Base-by-base conservation (phyloP, 2,888 invertebrate species). In the Drosophila parthenogenetica region DNA sequence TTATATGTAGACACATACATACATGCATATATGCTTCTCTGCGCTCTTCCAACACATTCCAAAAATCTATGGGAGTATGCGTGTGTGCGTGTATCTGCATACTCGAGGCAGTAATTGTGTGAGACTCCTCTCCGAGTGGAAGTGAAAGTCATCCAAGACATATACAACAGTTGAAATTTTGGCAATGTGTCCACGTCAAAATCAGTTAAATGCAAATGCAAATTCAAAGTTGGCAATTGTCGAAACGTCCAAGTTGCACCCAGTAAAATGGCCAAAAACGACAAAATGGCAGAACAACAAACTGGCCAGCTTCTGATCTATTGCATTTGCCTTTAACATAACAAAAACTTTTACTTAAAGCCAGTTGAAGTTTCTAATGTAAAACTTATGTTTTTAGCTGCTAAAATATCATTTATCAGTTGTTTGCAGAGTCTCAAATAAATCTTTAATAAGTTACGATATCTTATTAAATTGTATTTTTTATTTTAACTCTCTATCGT, bases 161-260 rank as follows among this genome's bases (percentile, higher is more conserved):
- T 63, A 72, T 64, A 73, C 55, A 66, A 62, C 51, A 69, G 68
- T 68, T 67, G 29, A 65, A 66, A 78, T 79, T 81, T 81, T 51
- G 70, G 80, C 73, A 72, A 81, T 80, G 70, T 81, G 81, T 81
- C 79, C 68, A 75, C 76, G 80, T 80, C 80, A 81, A 71, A 71
- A 72, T 78, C 80, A 81, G 79, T 71, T 69, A 71, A 81, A 81
- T 77, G 82, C 79, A 77, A 70, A 78, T 76, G 82, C 79, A 77
- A 70, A 78, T 76, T 70, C 65, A 77, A 81, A 72, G 70, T 81
- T 79, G 65, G 67, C 67, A 73, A 79, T 69, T 79, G 78, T 66
- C 66, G 53, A 70, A 75, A 66, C 43, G 74, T 70, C 66, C 60
- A 59, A 69, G 42, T 60, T 75, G 57, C 45, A 35, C 11, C 51